These are phyloP conservation scores for Protonemura montana DNA, from an alignment of 2,888 invertebrate genomes.

Conservation along the genomic window DNA sequence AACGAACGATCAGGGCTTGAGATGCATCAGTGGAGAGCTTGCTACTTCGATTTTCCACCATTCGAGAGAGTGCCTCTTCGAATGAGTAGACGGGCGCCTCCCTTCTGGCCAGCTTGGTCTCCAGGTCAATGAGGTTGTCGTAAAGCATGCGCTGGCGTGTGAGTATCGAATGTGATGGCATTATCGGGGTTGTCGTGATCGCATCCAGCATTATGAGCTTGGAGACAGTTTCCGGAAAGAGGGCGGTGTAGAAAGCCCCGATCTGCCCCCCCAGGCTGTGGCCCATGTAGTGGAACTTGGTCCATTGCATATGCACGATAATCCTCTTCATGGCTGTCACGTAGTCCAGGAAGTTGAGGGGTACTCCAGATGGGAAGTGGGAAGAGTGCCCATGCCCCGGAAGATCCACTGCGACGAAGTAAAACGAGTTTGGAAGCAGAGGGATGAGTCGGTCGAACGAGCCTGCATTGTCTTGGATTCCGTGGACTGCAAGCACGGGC, in stretches of 20 bases:
- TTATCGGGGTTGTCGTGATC: conserved; percentile 53
- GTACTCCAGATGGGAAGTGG: conserved; percentile 56
- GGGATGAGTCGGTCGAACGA: conserved; percentile 59
- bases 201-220: conserved; percentile 61
- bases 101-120: conserved; percentile 51
- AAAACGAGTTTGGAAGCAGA: conserved; percentile 56
- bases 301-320: conserved; percentile 58
- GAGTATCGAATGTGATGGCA: conserved; percentile 53
- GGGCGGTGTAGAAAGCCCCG: conserved; percentile 56
- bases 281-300: conserved; percentile 56
- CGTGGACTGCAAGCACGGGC: conserved; percentile 57
- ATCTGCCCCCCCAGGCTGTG: conserved; percentile 65
- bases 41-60: conserved; percentile 59
- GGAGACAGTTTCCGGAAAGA: conserved; percentile 59
- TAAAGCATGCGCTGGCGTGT: conserved; percentile 56
- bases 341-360: conserved; percentile 57
- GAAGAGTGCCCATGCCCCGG: conserved; percentile 62
- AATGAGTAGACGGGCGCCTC: conserved; percentile 52
- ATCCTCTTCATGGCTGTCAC: conserved; percentile 55
- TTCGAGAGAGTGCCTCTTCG: conserved; percentile 55
- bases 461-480: conserved; percentile 59
- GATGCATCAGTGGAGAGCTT: conserved; percentile 61
- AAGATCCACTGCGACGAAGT: conserved; percentile 60
- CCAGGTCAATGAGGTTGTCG: conserved; percentile 56
- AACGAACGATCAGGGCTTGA: conserved; percentile 61